Evolutionary conservation across 2,113 vertebrate genomes (phyloP).

Genomic region (Edolisoma coerulescens): DNA sequence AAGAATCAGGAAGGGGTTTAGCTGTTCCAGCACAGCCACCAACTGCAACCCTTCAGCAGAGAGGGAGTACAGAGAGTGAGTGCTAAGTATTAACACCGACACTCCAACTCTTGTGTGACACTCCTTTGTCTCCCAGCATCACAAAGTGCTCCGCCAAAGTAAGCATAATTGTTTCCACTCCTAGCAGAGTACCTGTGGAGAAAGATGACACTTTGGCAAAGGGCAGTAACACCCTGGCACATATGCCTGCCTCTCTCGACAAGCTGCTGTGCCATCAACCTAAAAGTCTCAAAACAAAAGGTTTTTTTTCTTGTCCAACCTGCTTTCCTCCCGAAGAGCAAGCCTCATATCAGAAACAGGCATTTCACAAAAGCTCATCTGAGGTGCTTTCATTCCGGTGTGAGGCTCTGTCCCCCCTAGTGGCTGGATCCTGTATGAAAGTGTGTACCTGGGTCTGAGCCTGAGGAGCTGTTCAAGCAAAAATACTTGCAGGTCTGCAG

Average conservation of each 20-base stretch:
- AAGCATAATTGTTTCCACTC: background rate
- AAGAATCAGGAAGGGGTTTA: background rate
- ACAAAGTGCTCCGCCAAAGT: background rate
- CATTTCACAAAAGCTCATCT: background rate
- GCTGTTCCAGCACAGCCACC: background rate
- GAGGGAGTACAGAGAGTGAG: background rate
- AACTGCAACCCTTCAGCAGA: background rate
- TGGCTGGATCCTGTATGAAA: background rate
- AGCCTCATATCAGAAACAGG: background rate
- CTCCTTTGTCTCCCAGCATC: background rate
- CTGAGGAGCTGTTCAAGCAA: background rate
- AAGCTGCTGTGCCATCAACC: background rate
- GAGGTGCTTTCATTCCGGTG: background rate
- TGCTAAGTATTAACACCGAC: background rate
- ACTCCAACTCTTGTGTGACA: background rate
- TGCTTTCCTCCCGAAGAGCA: background rate
- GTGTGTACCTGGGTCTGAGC: fast-evolving
- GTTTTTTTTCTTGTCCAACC: background rate
- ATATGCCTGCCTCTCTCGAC: background rate
- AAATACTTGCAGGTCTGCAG: background rate
- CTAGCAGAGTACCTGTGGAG: background rate
- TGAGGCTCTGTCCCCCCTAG: background rate
- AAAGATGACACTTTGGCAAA: background rate
- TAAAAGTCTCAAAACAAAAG: background rate
- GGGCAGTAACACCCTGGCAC: background rate